Conservation (phyloP, 2,113 vertebrate genomes). For the Axis porcinus region DNA sequence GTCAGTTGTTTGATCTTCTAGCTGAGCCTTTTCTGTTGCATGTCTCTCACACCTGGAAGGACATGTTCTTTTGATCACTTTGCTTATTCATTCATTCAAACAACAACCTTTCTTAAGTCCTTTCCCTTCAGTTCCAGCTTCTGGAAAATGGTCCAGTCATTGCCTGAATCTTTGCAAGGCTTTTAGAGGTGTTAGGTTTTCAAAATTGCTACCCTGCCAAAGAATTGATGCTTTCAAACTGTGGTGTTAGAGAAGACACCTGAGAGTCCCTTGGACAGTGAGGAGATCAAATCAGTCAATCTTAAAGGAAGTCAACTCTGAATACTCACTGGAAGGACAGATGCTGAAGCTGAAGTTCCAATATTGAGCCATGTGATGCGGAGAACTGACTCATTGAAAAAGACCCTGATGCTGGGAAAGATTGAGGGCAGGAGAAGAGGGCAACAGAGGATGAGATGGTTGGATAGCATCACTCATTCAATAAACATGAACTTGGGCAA, state of each 20-base stretch:
- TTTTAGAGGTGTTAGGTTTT: neutral
- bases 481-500: neutral
- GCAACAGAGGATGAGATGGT: neutral
- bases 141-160: neutral
- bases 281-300: neutral
- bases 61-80: neutral
- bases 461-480: neutral
- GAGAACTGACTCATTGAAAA: neutral
- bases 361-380: accelerated
- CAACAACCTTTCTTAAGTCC: neutral
- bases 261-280: neutral
- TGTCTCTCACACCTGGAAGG: neutral
- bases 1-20: neutral
- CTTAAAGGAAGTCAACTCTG: neutral
- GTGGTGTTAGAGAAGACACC: neutral
- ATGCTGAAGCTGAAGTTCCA: neutral
- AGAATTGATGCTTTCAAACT: neutral
- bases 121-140: neutral
- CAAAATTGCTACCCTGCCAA: neutral
- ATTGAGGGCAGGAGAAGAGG: neutral
- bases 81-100: neutral
- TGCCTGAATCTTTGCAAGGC: neutral
- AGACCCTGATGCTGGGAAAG: neutral
- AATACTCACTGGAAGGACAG: neutral
- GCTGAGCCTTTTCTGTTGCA: neutral